Evolutionary conservation across 64 coral and sea anemone genomes (phyloP), one percentile per base, ranked within the genome.

Genomic region (Platygyra sinensis): DNA sequence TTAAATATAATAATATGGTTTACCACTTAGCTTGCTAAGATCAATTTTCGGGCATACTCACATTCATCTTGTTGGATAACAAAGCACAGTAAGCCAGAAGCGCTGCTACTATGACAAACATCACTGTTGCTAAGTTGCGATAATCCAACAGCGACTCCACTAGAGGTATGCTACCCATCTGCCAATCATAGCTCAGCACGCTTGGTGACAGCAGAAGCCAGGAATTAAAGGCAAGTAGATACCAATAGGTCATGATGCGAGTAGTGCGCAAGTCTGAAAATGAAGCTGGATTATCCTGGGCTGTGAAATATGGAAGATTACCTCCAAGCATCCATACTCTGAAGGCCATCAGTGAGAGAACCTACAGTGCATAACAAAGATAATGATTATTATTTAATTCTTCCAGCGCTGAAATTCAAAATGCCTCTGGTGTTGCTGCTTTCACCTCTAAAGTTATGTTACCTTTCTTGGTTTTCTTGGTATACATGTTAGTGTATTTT

Each of bases 131-230:
- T 90, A 89, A 30, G 72, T 98, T 98, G 36, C 93, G 96, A 33
- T 87, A 36, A 62, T 98, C 96, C 62, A 80, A 20, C 30, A 92
- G 12, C 8, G 86, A 77, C 60, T 98, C 96, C 42, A 98, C 86
- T 25, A 98, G 75, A 72, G 89, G 93, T 65, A 98, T 94, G 64
- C 96, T 98, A 20, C 92, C 96, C 19, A 94, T 89, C 60, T 98
- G 96, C 96, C 96, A 98, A 67, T 98, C 96, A 86, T 98, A 98
- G 77, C 96, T 89, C 54, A 98, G 80, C 50, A 88, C 81, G 72
- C 61, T 89, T 32, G 96, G 96, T n/a, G 93, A 92, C 3, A 98
- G 79, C 24, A 98, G 80, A 61, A 98, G 79, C 96, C 96, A 98
- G 15, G 79, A 71, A 50, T 98, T 98, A 42, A 94, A 98, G 30